Conservation (phyloP, 2,113 vertebrate genomes). For the Chloropsis cyanopogon region DNA sequence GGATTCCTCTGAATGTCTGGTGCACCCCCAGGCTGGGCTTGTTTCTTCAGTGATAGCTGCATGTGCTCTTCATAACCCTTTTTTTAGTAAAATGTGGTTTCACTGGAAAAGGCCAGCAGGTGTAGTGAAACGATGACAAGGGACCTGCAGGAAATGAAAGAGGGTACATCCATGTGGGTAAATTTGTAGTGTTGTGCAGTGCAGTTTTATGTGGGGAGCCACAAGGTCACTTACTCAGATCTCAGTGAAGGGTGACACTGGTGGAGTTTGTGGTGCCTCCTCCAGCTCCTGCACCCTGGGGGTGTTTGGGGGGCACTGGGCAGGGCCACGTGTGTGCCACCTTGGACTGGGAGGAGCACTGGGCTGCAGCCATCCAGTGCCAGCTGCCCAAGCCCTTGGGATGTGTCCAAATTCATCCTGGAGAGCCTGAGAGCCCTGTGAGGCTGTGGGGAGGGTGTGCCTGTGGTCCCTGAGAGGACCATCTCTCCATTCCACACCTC, state of each 20-base stretch:
- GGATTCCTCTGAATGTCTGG: background rate
- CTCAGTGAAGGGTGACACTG: background rate
- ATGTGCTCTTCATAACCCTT: background rate
- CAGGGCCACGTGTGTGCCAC: accelerated
- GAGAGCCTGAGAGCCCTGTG: background rate
- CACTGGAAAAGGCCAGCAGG: background rate
- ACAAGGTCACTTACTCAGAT: background rate
- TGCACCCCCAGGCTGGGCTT: background rate
- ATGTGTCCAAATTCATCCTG: accelerated
- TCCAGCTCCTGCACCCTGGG: background rate
- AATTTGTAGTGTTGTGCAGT: accelerated
- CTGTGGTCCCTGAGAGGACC: background rate
- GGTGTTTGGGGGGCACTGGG: background rate
- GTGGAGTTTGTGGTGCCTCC: background rate
- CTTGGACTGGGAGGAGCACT: background rate
- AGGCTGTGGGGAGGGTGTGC: accelerated
- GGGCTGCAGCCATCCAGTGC: background rate
- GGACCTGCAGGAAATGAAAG: background rate
- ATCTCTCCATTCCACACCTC: background rate
- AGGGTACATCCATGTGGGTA: background rate
- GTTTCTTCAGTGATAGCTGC: background rate
- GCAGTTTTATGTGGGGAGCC: background rate
- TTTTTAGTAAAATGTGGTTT: background rate
- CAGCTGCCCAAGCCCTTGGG: background rate
- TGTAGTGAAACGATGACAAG: background rate